Evolutionary conservation across 1,140 invertebrate genomes (phyloP), one percentile per base, ranked within the genome.

Genomic region (Argopecten irradians): DNA sequence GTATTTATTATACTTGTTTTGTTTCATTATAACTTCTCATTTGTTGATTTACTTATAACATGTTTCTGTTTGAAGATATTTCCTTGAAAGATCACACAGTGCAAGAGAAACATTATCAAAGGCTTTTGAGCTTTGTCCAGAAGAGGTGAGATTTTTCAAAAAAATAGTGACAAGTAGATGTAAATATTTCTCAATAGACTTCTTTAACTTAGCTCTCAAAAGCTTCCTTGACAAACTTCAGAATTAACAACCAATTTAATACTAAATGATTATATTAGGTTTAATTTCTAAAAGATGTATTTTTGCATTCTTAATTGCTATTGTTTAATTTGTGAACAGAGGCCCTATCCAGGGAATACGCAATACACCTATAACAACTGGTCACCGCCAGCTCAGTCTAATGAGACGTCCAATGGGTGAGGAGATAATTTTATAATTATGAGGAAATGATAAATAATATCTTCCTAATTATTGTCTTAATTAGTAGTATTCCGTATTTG

Each of bases 381-480:
- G 97, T 99, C 98, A 90, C 98, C 98, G 16, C 98, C 98, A 7
- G 97, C 98, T 0, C 97, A 98, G 92, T 99, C 98, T 16, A 99
- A 99, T 95, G 98, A 99, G 94, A 98, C 98, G 28, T 98, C 98
- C 13, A 99, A 98, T 95, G 98, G 98, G 85, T 95, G 90, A 93
- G 92, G 89, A 28, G n/a, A n/a, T n/a, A n/a, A n/a, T n/a, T n/a
- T n/a, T 41, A 13, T 82, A 19, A 14, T 32, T 36, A 55, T 85
- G n/a, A 11, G 22, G 28, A 11, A 14, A 84, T 34, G 19, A 32
- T 34, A 84, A 28, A 22, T 8, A 85, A 35, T 34, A 19, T 85
- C 16, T 39, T n/a, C 34, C 28, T 36, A 19, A n/a, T 13, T 9
- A 28, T 85, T 14, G 22, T 85, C 36, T 39, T 19, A 35, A n/a